Conservation (phyloP, 2,797 vertebrate genomes). For the Onychomys torridus region DNA sequence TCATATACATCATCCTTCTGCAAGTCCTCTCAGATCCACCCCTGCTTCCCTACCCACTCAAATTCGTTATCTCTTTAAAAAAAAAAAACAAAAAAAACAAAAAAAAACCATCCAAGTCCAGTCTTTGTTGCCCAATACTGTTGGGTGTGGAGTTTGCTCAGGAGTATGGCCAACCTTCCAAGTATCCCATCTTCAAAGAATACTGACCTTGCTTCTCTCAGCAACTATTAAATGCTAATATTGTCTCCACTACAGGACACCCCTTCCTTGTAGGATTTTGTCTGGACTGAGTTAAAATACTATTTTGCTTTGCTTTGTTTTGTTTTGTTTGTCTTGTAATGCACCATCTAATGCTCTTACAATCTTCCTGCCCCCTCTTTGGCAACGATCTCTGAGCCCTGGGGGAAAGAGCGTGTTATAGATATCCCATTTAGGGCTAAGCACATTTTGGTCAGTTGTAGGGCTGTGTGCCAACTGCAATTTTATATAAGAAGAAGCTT, state of each 20-base stretch:
- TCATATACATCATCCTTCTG: background rate
- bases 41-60: background rate
- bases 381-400: background rate
- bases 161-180: background rate
- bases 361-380: background rate
- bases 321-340: background rate
- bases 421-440: background rate
- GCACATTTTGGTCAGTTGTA: background rate
- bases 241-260: no score
- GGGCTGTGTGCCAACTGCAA: background rate
- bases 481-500: background rate
- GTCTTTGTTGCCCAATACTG: background rate
- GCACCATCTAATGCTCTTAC: background rate
- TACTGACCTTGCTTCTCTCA: background rate
- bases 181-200: background rate
- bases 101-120: background rate
- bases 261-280: background rate
- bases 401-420: background rate
- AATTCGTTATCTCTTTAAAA: background rate
- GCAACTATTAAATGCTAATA: background rate
- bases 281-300: background rate
- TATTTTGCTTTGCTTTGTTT: background rate
- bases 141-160: background rate
- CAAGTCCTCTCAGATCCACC: background rate
- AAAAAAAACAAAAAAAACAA: background rate